phyloP scores from a whole-genome alignment of 35 echinoderm and acorn worm genomes.

The Holothuria glaberrima region DNA sequence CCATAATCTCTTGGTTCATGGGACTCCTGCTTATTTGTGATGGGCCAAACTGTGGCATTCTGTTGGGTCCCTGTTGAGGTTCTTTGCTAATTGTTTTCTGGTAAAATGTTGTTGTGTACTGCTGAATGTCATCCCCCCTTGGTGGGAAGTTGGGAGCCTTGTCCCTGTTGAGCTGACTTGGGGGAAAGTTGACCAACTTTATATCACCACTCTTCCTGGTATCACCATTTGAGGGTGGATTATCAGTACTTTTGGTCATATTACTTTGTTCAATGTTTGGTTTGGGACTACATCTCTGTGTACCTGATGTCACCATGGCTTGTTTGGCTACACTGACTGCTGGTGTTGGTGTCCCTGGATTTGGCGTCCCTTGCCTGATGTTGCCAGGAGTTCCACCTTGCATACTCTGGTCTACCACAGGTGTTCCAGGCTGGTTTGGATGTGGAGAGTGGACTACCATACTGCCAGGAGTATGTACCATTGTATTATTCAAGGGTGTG shows the following conservation, averaged over 20 bases:
- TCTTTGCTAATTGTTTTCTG: constrained; percentile 86
- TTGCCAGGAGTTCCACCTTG: constrained; percentile 16
- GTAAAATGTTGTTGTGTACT: constrained; percentile 97
- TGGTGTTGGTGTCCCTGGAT: constrained; percentile 46
- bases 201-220: neutral
- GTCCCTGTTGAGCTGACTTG: constrained; percentile 95
- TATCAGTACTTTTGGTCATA: constrained; percentile 49
- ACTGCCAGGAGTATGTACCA: constrained; percentile 63
- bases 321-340: constrained; percentile 55
- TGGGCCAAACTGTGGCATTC: constrained; percentile 80
- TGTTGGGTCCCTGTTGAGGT: constrained; percentile 43
- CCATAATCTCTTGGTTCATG: constrained; percentile 76
- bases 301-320: constrained; percentile 46
- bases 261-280: constrained; percentile 31
- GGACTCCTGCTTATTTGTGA: constrained; percentile 69
- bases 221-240: constrained; percentile 46
- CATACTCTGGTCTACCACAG: constrained; percentile 57
- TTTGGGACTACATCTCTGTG: constrained; percentile 51
- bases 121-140: constrained; percentile 93
- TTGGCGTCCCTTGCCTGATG: constrained; percentile 49
- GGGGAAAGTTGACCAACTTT: constrained; percentile 91
- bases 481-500: constrained; percentile 47
- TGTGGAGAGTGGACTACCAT: constrained; percentile 80
- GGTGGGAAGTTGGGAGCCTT: constrained; percentile 99
- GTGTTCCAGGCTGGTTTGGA: constrained; percentile 80